Evolutionary conservation across 30 jellyfish, hydroid and myxozoan species (phyloP).

Genomic region (Hydra vulgaris): DNA sequence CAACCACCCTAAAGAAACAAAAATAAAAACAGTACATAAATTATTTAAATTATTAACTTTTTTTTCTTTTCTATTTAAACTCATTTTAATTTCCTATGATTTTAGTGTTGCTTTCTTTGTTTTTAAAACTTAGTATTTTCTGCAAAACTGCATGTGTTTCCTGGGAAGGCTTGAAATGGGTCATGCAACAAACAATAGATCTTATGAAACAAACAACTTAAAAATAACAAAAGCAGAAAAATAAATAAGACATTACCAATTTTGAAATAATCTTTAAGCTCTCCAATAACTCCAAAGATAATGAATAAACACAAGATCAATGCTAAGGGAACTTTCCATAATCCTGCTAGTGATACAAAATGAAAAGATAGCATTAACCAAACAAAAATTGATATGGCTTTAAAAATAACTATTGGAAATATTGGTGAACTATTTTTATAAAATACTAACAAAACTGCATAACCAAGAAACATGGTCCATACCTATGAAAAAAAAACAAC

Average conservation of each 20-base stretch:
- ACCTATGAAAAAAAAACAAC: slow-evolving; percentile 27
- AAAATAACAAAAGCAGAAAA: neutral
- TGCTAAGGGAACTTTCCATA: slow-evolving; percentile 51
- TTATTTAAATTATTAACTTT: no score
- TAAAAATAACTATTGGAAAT: slow-evolving; percentile 26
- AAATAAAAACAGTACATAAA: no score
- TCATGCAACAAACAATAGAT: no score
- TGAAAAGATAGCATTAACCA: slow-evolving; percentile 60
- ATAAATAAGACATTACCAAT: neutral
- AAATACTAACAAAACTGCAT: slow-evolving; percentile 33
- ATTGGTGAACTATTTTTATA: slow-evolving; percentile 25
- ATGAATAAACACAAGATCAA: slow-evolving; percentile 33
- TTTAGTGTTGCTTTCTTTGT: no score
- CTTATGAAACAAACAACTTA: neutral
- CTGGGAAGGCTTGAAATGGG: no score
- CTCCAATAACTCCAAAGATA: slow-evolving; percentile 55
- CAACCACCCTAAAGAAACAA: no score
- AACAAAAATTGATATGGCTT: slow-evolving; percentile 38
- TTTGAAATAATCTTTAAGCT: slow-evolving; percentile 35
- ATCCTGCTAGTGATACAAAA: slow-evolving; percentile 87
- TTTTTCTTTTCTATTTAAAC: no score
- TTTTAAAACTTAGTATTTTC: no score
- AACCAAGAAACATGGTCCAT: slow-evolving; percentile 75
- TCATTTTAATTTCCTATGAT: no score
- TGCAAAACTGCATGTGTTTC: no score